Evolutionary conservation across 1,140 invertebrate species (phyloP), one percentile per base, ranked within the genome.

Genomic region (Planococcus citri): DNA sequence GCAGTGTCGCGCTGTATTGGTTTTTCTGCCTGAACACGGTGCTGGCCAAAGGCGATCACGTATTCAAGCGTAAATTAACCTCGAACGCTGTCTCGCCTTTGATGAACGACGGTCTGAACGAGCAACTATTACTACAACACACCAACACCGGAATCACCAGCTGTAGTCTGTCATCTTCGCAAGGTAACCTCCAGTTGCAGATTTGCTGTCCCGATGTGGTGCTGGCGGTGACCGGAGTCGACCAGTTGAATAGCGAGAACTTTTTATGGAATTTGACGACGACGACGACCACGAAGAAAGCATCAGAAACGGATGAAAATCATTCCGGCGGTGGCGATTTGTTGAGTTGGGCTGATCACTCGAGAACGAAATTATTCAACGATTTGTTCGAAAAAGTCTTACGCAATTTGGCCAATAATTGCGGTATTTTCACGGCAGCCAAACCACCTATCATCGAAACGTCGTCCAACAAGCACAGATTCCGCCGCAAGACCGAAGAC

Each of bases 21-120:
- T 64, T 64, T 25, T 25, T 64, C 17, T 64, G 60, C 24, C 20
- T 64, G 60, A 64, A 64, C 20, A 64, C 60, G 6, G 60, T 64
- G 60, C 22, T 64, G 2, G 60, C 25, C 3, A 64, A 27, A 25
- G 25, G 60, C 17, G 60, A 60, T 14, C n/a, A 33, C 17, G 20
- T 64, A 4, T 64, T 64, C 10, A 64, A 64, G 60, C 21, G 25
- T 12, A 64, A 64, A 64, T 27, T 17, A 21, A 64, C 25, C 6
- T 10, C 25, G 3, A 9, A 21, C 1, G 60, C 41, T 20, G 41
- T n/a, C n/a, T n/a, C n/a, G n/a, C n/a, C n/a, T n/a, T n/a, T n/a
- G n/a, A n/a, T n/a, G n/a, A n/a, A n/a, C n/a, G n/a, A n/a, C n/a
- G n/a, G n/a, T n/a, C n/a, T n/a, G n/a, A n/a, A n/a, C n/a, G n/a